These are phyloP conservation scores for Periophthalmodon schlosseri DNA, from an alignment of 2,113 vertebrate genomes.

Conservation along the genomic window DNA sequence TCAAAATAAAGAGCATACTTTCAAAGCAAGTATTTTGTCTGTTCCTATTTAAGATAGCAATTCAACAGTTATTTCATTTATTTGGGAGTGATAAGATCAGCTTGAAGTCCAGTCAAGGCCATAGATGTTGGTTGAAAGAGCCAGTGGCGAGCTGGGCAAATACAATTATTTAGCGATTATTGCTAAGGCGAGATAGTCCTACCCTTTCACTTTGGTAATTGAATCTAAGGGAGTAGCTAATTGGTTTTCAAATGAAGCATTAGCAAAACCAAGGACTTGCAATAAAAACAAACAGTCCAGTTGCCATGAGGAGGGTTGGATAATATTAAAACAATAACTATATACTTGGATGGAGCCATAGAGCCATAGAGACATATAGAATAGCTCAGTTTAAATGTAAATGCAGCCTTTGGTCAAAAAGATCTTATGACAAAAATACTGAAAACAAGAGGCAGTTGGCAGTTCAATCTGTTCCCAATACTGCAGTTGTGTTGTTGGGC, in stretches of 20 bases:
- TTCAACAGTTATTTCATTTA: slow-evolving; percentile 53
- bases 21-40: slow-evolving; percentile 43
- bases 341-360: too few relatives aligned
- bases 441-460: too few relatives aligned
- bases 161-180: slow-evolving; percentile 63
- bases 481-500: not conserved
- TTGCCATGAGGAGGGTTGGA: slow-evolving; percentile 7
- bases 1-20: slow-evolving; percentile 52
- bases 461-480: not conserved
- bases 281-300: slow-evolving; percentile 45
- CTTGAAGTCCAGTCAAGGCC: slow-evolving; percentile 40
- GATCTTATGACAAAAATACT: not conserved
- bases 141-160: slow-evolving; percentile 28
- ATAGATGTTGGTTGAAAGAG: slow-evolving; percentile 40
- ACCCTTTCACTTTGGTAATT: slow-evolving; percentile 61
- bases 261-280: slow-evolving; percentile 46
- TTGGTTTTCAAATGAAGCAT: slow-evolving; percentile 65
- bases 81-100: slow-evolving; percentile 38
- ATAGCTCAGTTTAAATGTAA: not conserved
- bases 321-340: slow-evolving; percentile 19
- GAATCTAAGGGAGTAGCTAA: slow-evolving; percentile 60
- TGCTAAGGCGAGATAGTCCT: slow-evolving; percentile 50
- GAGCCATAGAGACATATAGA: not conserved
- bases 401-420: not conserved
- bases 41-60: slow-evolving; percentile 25